Evolutionary conservation across 2,113 vertebrate genomes (phyloP).

Genomic region (Aleadryas rufinucha): DNA sequence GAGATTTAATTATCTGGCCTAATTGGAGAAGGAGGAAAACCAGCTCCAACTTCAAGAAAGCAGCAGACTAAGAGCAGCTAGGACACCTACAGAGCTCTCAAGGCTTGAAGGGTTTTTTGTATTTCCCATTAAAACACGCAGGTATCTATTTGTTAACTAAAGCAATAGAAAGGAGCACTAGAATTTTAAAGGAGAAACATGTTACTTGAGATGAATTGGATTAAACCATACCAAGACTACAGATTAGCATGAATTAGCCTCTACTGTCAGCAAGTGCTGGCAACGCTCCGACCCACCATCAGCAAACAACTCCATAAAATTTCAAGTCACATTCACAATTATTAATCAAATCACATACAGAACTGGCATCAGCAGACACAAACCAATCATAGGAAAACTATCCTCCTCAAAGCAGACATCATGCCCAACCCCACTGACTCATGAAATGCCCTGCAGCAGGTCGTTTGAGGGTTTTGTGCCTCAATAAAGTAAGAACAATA

Average conservation of each 20-base stretch:
- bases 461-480: neutral
- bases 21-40: slow-evolving; percentile 26
- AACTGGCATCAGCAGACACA: neutral
- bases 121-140: neutral
- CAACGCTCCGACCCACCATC: neutral
- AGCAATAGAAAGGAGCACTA: neutral
- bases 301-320: neutral
- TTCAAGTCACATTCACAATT: slow-evolving; percentile 19
- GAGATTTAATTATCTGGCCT: slow-evolving; percentile 40
- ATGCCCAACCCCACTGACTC: slow-evolving; percentile 7
- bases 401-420: neutral
- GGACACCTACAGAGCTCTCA: neutral
- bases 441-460: slow-evolving; percentile 11
- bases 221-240: neutral
- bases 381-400: neutral
- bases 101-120: neutral
- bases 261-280: neutral
- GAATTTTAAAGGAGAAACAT: neutral
- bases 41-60: neutral
- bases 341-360: slow-evolving; percentile 34
- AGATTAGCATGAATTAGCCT: slow-evolving; percentile 9
- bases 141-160: neutral
- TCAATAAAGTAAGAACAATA: neutral
- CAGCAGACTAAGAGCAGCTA: neutral
- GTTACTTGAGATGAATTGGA: neutral